phyloP scores from a whole-genome alignment of 2,888 invertebrate genomes.

The Oasisia sp. region DNA sequence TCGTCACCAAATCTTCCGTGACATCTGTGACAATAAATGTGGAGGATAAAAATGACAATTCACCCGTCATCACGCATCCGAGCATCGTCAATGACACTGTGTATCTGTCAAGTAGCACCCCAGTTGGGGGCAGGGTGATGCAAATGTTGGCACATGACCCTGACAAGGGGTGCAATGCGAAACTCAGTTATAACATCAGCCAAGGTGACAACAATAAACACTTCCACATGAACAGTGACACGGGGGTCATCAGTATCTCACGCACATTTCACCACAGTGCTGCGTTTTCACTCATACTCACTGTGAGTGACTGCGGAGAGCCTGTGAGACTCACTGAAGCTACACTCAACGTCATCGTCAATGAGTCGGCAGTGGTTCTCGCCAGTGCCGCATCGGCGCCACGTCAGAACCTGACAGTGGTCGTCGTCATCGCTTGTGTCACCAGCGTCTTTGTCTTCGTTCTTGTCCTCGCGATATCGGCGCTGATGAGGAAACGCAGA shows the following conservation, averaged over 20 bases:
- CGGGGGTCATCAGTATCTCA: conserved; percentile 24
- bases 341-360: conserved; percentile 35
- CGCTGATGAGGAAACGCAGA: conserved; percentile 28
- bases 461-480: conserved; percentile 33
- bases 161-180: conserved; percentile 27
- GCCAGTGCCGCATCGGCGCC: conserved; percentile 18
- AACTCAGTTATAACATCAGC: conserved; percentile 26
- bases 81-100: conserved; percentile 22
- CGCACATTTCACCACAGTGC: not conserved
- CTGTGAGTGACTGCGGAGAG: conserved; percentile 30
- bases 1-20: not conserved
- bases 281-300: conserved; percentile 29
- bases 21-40: conserved; percentile 24
- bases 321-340: conserved; percentile 32
- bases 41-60: conserved; percentile 27
- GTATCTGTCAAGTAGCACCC: not conserved
- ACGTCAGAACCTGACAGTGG: conserved; percentile 34
- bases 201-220: conserved; percentile 30
- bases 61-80: conserved; percentile 25
- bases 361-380: conserved; percentile 28
- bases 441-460: conserved; percentile 35
- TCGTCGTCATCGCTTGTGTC: conserved; percentile 35
- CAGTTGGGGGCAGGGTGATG: not conserved
- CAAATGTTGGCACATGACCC: conserved; percentile 22
- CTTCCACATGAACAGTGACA: conserved; percentile 30